Percentiles rank a stretch among this genome's conserved stretches.
Conservation (phyloP, 1,140 invertebrate species). For the Trichomalopsis sarcophagae region DNA sequence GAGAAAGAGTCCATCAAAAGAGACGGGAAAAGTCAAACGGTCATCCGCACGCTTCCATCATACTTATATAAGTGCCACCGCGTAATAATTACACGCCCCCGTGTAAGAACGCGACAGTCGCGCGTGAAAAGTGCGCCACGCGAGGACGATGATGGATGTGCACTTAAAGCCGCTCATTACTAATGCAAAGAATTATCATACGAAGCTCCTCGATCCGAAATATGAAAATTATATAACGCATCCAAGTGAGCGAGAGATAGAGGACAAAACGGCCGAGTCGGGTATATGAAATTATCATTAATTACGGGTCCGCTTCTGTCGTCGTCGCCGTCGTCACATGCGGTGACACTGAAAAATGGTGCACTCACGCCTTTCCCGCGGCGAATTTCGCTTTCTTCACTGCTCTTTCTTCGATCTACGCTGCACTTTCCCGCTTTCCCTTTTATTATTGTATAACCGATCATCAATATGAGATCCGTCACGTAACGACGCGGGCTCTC, state of each 20-base stretch:
- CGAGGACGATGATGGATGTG: background rate
- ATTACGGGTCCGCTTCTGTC: background rate
- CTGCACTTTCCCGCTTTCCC: background rate
- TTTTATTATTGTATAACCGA: background rate
- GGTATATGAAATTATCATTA: slow-evolving; percentile 42
- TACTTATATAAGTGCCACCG: background rate
- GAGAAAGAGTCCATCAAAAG: too few relatives aligned
- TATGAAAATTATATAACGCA: background rate
- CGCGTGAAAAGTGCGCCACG: background rate
- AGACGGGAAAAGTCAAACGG: background rate
- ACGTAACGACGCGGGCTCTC: background rate
- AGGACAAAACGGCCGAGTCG: background rate
- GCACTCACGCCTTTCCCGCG: background rate
- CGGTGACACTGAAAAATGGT: slow-evolving; percentile 13
- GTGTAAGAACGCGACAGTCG: background rate
- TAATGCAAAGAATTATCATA: slow-evolving; percentile 3
- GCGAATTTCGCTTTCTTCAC: background rate
- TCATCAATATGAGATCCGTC: slow-evolving; percentile 30
- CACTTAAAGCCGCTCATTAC: background rate
- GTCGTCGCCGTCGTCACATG: background rate
- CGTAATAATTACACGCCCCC: background rate
- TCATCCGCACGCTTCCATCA: too few relatives aligned
- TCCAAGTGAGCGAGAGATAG: too few relatives aligned
- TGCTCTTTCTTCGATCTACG: background rate
- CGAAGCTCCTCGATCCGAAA: background rate